Evolutionary conservation across 2,888 invertebrate genomes (phyloP), one percentile per base, ranked within the genome.

Genomic region (Thereva nobilitata): DNA sequence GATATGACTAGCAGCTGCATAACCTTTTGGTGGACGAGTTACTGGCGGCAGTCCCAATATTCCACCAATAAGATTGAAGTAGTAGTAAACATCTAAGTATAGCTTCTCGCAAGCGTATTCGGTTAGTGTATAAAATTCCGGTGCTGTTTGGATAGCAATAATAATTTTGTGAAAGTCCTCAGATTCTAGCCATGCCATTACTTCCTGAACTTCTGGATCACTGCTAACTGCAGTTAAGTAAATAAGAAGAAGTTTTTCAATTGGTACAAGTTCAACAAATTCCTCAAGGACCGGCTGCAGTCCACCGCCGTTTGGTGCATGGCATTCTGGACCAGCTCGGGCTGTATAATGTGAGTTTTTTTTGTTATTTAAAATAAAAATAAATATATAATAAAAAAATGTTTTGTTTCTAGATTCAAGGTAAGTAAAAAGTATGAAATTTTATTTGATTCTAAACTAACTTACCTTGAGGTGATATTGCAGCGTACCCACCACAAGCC

Each of bases 121-220:
- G 40, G 66, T 50, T 37, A 67, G 52, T 35, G 9, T 35, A 5
- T 6, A 52, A 3, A 57, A 49, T 37, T 45, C 49, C 38, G 65
- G 40, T 6, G 8, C 9, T 40, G 23, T 1, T 50, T 55, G 44
- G 50, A 66, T 49, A 10, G 38, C 9, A 2, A 8, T 5, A 2
- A 70, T 64, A 53, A 70, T 55, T 10, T 40, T 2, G n/a, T 42
- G n/a, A 47, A 70, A 68, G 3, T 66, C 70, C 1, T 41, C 41
- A 5, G 66, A 68, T 63, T 57, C 38, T 55, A 67, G 44, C 49
- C 50, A 66, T 52, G 64, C 70, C 63, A 70, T 66, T 41, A 66
- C 66, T 9, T 64, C 61, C 52, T 66, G 63, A 38, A 68, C 66
- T 59, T 70, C 67, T 38, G 37, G 37, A 52, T 67, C 67, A n/a